A percentile compares a stretch with the other conserved stretches of the same genome.
These are phyloP conservation scores for Falco naumanni DNA, from an alignment of 2,797 vertebrate genomes.

Conservation along the genomic window DNA sequence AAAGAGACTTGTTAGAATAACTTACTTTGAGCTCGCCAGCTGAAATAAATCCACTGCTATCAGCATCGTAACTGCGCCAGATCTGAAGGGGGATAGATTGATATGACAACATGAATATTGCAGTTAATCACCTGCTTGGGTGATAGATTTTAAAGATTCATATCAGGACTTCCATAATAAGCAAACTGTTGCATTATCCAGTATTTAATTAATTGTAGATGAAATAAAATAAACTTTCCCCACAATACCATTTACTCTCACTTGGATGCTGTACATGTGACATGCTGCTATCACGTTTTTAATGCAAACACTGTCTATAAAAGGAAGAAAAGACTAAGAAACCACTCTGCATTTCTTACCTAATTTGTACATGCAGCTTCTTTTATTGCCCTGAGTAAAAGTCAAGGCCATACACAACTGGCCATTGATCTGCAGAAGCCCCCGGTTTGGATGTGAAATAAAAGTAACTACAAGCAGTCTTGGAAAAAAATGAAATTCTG, in stretches of 20 bases:
- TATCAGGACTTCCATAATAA: neutral
- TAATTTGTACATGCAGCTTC: constrained; percentile 7
- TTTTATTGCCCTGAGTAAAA: neutral
- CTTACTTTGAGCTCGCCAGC: constrained; percentile 89
- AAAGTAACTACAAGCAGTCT: neutral
- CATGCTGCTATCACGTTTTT: neutral
- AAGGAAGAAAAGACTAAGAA: constrained; percentile 14
- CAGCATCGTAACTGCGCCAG: constrained; percentile 93
- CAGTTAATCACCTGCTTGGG: neutral
- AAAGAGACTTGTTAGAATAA: constrained; percentile 3
- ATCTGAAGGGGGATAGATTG: constrained; percentile 80
- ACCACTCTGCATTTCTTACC: neutral
- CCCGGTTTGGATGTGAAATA: neutral
- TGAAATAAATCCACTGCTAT: constrained; percentile 95
- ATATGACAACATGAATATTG: neutral
- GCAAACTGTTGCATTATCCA: neutral
- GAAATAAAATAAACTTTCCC: constrained; percentile 7
- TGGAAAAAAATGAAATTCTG: neutral
- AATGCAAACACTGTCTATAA: neutral
- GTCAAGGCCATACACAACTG: neutral
- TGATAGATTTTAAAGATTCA: neutral
- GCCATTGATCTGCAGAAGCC: neutral
- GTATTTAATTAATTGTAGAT: neutral
- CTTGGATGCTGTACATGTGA: neutral
- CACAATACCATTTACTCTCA: constrained; percentile 5